These are phyloP conservation scores for Eudyptes chrysolophus DNA, from an alignment of 2,113 vertebrate genomes.

Conservation along the genomic window DNA sequence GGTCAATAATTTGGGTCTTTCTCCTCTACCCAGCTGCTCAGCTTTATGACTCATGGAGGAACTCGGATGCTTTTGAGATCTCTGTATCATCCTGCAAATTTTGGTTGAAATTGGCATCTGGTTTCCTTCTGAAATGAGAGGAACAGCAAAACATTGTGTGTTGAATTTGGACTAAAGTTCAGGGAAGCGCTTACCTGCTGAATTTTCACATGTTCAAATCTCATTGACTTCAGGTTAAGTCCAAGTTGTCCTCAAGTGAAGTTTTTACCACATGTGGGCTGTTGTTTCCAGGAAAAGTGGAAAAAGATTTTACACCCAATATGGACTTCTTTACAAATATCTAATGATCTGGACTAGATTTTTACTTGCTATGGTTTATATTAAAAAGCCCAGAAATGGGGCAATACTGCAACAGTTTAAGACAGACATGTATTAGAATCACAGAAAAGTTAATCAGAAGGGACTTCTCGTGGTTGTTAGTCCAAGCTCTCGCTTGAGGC, in stretches of 20 bases:
- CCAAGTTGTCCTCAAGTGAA: not conserved
- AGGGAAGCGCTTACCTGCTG: not conserved
- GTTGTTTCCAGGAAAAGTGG: not conserved
- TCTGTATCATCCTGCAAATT: not conserved
- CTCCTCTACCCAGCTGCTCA: not conserved
- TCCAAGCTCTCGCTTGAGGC: not conserved
- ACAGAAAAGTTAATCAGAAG: not conserved
- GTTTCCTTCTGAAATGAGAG: not conserved
- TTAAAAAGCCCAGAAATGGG: not conserved
- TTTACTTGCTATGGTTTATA: not conserved
- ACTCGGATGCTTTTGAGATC: not conserved
- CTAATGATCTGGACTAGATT: not conserved
- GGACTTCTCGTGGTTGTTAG: not conserved
- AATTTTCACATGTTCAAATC: not conserved
- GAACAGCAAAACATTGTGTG: not conserved
- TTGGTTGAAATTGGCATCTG: not conserved
- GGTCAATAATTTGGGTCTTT: not conserved
- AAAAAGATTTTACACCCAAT: accelerated
- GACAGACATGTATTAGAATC: not conserved
- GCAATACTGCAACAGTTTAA: not conserved
- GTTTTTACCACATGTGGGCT: not conserved
- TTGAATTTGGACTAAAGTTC: not conserved
- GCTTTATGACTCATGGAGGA: not conserved
- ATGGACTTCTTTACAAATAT: not conserved
- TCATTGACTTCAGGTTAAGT: not conserved